These are phyloP conservation scores for Cryptus armator DNA, from an alignment of 2,888 invertebrate genomes.

Conservation along the genomic window DNA sequence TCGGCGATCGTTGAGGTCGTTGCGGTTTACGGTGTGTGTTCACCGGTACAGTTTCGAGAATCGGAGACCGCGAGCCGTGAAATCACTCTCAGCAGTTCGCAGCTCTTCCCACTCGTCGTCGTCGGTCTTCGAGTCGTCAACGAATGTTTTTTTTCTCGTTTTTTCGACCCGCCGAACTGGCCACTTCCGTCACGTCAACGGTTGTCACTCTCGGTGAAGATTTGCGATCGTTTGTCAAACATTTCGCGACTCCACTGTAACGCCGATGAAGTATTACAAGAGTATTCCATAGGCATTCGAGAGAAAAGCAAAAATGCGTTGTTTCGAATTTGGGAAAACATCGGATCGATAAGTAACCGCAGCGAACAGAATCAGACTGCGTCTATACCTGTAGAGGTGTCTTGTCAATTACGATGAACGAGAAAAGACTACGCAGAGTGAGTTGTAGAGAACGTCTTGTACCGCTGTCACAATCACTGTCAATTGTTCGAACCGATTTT, in stretches of 20 bases:
- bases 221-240: conserved; percentile 38
- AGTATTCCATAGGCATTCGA: no score
- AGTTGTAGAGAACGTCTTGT: conserved; percentile 49
- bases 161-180: conserved; percentile 12
- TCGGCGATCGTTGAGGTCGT: conserved; percentile 55
- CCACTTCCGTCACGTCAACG: conserved; percentile 59
- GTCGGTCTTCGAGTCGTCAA: no score
- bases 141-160: conserved; percentile 5
- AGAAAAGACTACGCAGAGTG: conserved; percentile 30
- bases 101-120: conserved; percentile 5
- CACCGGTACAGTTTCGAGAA: conserved; percentile 58
- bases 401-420: conserved; percentile 71
- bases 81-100: conserved; percentile 56
- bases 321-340: conserved; percentile 19
- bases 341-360: background rate
- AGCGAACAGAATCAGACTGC: background rate
- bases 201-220: conserved; percentile 55
- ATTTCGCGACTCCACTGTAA: background rate
- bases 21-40: conserved; percentile 66
- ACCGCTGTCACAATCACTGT: conserved; percentile 74
- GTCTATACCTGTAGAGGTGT: conserved; percentile 33
- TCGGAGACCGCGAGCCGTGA: conserved; percentile 62
- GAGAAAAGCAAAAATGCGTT: background rate
- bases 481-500: conserved; percentile 74
- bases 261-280: no score